Evolutionary conservation across 1,140 invertebrate genomes (phyloP), one percentile per base, ranked within the genome.

Genomic region (Drosophila insularis): DNA sequence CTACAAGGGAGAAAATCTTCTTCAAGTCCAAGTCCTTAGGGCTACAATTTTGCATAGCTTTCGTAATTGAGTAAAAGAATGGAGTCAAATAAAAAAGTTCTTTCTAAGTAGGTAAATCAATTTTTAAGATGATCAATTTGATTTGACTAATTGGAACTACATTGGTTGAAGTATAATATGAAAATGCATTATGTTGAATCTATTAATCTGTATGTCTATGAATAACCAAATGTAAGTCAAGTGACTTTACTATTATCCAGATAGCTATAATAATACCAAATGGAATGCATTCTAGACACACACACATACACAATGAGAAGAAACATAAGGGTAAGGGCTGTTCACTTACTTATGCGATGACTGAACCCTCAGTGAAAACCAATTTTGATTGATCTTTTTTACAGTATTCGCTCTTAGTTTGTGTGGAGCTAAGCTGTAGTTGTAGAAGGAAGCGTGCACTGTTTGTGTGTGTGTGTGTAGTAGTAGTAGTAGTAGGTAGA

Each of bases 341-440:
- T 32, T 35, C 35, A 32, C n/a, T n/a, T n/a, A n/a, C n/a, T n/a
- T n/a, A n/a, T 35, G 19, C 31, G 31, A 21, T 35, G 32, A 11
- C 54, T 21, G 19, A 54, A 63, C 69, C 74, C 74, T 68, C 31
- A 27, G 50, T 43, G 62, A 53, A 77, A 37, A 74, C 27, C 84
- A 76, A 87, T 82, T 71, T 87, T 87, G 82, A 87, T 87, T 87
- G 82, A 87, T 87, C 82, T 89, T 74, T 50, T 68, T 89, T 71
- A 71, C 74, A 62, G 77, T 60, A 19, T 74, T 31, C 32, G 0
- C 43, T 21, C 8, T 46, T 23, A 14, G 19, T 10, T 39, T 46
- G 56, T 74, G 75, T 76, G 73, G 73, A 75, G 74, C 65, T 76
- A 55, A 76, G 43, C 31, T 50, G 39, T 37, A 60, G 58, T 76